Conservation (phyloP, 2,888 invertebrate genomes). For the Dendrolimus houi region DNA sequence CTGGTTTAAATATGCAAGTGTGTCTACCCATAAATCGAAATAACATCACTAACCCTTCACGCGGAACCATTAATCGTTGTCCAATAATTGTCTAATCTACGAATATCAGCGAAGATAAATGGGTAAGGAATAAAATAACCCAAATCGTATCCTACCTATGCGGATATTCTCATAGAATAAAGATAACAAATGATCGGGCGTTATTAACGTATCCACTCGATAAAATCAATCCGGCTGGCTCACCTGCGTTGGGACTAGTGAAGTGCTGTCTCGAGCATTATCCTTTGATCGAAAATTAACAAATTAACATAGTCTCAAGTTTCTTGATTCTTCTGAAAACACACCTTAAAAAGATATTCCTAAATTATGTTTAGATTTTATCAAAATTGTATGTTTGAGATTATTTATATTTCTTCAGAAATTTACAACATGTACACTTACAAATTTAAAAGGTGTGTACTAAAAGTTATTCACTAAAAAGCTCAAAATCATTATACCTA, state of each 20-base stretch:
- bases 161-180: conserved; percentile 3
- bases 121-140: not conserved
- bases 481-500: too few species aligned
- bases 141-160: not conserved
- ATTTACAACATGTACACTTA: too few species aligned
- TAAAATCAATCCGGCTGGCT: conserved; percentile 6
- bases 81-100: not conserved
- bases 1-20: too few species aligned
- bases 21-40: not conserved
- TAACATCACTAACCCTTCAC: not conserved
- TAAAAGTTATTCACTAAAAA: too few species aligned
- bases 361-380: too few species aligned
- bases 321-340: too few species aligned
- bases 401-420: too few species aligned
- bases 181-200: conserved; percentile 5
- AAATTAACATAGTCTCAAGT: too few species aligned
- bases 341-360: too few species aligned
- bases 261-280: not conserved
- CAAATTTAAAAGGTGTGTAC: too few species aligned
- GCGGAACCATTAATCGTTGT: not conserved
- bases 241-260: not conserved
- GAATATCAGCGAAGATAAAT: not conserved
- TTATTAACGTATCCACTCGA: conserved; percentile 7
- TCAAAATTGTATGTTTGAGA: too few species aligned
- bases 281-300: too few species aligned